Evolutionary conservation across 2,888 invertebrate genomes (phyloP), one percentile per base, ranked within the genome.

Genomic region (Cyrtodaria siliqua): DNA sequence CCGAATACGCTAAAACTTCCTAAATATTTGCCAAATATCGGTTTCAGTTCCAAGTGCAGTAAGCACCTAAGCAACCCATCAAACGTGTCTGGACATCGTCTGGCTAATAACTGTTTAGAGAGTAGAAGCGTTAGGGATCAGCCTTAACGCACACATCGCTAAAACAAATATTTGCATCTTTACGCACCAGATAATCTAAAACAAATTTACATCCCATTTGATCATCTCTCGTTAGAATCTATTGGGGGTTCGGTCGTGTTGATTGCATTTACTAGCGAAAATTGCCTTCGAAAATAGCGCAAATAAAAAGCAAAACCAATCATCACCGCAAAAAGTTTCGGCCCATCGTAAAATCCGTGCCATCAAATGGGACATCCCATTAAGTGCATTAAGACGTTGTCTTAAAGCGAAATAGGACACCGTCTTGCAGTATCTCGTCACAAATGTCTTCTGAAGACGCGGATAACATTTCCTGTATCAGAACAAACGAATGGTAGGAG

Each of bases 201-300:
- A 71, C 74, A 79, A 79, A 79, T 79, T 79, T 79, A 66, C 72
- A 67, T 74, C 70, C 67, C 60, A 79, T 79, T 79, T 63, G 49
- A 52, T 47, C 49, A 52, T 53, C 29, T 73, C 49, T 55, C 52
- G 49, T 66, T 74, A 59, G 55, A 67, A 68, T 67, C 79, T 70
- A 67, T 12, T 67, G 38, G 72, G 70, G 70, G 63, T 38, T 66
- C 64, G 52, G 62, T 57, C 61, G 33, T 59, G 70, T 53, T 79
- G 74, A 79, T 79, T 71, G 73, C 78, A 78, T 78, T 76, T 78
- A 78, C 78, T 42, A 50, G 40, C 44, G 61, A 47, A 78, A 73
- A 78, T 66, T 73, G 73, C 56, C 69, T 69, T 49, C 63, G 47
- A 44, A 44, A 63, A 61, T 44, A 29, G 27, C 47, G 24, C 52